Conservation (phyloP, 1,140 invertebrate species). For the Hermatobates lingyangjiaoensis region DNA sequence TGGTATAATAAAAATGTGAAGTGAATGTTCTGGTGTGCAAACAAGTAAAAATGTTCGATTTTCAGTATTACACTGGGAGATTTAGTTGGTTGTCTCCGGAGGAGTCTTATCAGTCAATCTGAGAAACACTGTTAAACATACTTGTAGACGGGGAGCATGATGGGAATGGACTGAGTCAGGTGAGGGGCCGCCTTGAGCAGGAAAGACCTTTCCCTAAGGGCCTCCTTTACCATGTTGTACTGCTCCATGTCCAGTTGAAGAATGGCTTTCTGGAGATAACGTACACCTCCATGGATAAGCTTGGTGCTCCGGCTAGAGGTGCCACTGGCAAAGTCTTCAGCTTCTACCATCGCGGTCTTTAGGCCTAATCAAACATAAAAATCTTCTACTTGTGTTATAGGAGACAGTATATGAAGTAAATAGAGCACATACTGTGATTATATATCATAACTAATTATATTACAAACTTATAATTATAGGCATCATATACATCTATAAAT, state of each 20-base stretch:
- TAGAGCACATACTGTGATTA: too few species aligned
- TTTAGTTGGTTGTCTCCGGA: too few species aligned
- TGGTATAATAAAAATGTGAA: background rate
- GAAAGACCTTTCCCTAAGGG: conserved; percentile 81
- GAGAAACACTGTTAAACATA: conserved; percentile 32
- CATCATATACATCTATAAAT: too few species aligned
- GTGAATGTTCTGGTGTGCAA: too few species aligned
- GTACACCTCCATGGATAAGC: conserved; percentile 95
- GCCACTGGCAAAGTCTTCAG: conserved; percentile 93
- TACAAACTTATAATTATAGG: too few species aligned
- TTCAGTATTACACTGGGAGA: too few species aligned
- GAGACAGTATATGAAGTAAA: too few species aligned
- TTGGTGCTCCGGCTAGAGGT: conserved; percentile 94
- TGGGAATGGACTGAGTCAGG: conserved; percentile 87
- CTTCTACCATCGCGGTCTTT: conserved; percentile 89
- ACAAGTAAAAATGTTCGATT: too few species aligned
- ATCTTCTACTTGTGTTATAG: background rate
- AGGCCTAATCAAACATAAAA: conserved; percentile 43
- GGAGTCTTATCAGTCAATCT: too few species aligned
- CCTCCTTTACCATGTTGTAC: conserved; percentile 96
- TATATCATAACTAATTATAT: too few species aligned
- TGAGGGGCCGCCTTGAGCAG: conserved; percentile 92
- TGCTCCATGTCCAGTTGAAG: conserved; percentile 84
- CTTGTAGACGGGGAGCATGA: conserved; percentile 97
- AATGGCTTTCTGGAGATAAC: conserved; percentile 95